Conservation (phyloP, 2,113 vertebrate species). For the Psittacula cyanocephala region DNA sequence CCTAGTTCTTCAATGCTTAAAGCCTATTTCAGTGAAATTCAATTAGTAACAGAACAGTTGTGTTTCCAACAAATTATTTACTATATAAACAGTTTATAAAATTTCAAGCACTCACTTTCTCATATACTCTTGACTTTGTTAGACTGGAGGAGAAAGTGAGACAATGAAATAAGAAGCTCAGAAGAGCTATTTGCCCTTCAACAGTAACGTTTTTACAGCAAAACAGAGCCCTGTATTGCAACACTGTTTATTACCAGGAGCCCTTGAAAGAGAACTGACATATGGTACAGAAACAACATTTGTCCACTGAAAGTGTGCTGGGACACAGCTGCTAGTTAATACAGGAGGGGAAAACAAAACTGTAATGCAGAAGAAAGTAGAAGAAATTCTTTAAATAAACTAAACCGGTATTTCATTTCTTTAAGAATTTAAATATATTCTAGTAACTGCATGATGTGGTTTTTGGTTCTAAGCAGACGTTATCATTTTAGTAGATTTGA, state of each 20-base stretch:
- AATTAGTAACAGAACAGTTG: neutral
- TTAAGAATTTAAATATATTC: neutral
- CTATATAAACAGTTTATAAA: conserved; percentile 1
- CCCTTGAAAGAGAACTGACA: neutral
- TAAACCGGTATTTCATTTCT: neutral
- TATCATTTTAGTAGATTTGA: neutral
- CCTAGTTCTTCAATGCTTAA: neutral
- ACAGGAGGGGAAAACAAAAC: neutral
- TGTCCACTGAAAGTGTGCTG: neutral
- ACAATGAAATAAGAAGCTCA: neutral
- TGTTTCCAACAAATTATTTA: neutral
- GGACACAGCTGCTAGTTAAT: neutral
- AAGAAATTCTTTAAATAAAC: neutral
- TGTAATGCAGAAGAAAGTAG: neutral
- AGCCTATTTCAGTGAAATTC: neutral
- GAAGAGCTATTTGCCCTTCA: neutral
- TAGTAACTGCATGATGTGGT: neutral
- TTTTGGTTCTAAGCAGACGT: neutral
- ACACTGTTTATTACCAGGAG: neutral
- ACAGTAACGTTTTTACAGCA: neutral
- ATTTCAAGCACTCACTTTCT: conserved; percentile 1
- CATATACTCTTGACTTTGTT: neutral
- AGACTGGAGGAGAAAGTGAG: neutral
- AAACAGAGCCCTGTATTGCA: neutral
- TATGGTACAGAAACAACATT: neutral